Percentiles rank a stretch among this genome's conserved stretches.
Evolutionary conservation across 1,140 invertebrate species (phyloP).

Genomic region (Patella vulgata): DNA sequence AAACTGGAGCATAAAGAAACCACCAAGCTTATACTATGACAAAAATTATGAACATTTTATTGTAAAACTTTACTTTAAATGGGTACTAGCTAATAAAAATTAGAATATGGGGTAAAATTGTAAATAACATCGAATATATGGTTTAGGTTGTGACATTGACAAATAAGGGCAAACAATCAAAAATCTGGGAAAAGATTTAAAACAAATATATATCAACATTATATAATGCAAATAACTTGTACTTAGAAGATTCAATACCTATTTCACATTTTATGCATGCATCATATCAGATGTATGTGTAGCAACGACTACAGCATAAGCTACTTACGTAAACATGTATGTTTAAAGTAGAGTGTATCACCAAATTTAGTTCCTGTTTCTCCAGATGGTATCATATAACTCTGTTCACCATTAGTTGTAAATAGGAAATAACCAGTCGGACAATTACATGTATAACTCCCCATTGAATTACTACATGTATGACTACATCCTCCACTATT

Average conservation of each 20-base stretch:
- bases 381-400: conserved; percentile 81
- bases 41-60: background rate
- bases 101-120: background rate
- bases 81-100: background rate
- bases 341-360: conserved; percentile 90
- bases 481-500: conserved; percentile 65
- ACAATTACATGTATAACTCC: conserved; percentile 87
- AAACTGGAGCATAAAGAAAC: too few species aligned
- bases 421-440: conserved; percentile 94
- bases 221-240: too few species aligned
- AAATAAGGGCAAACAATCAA: too few species aligned
- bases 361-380: conserved; percentile 89
- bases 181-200: too few species aligned
- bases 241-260: too few species aligned
- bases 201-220: too few species aligned
- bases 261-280: too few species aligned
- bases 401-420: conserved; percentile 88
- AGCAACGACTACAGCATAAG: too few species aligned
- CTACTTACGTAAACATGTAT: conserved; percentile 87
- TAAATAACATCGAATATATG: too few species aligned
- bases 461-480: conserved; percentile 72
- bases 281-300: too few species aligned
- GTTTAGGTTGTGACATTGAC: too few species aligned
- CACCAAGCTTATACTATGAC: too few species aligned
- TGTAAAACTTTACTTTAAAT: background rate